Evolutionary conservation across 2,797 vertebrate genomes (phyloP), one percentile per base, ranked within the genome.

Genomic region (Chelidonichthys spinosus): DNA sequence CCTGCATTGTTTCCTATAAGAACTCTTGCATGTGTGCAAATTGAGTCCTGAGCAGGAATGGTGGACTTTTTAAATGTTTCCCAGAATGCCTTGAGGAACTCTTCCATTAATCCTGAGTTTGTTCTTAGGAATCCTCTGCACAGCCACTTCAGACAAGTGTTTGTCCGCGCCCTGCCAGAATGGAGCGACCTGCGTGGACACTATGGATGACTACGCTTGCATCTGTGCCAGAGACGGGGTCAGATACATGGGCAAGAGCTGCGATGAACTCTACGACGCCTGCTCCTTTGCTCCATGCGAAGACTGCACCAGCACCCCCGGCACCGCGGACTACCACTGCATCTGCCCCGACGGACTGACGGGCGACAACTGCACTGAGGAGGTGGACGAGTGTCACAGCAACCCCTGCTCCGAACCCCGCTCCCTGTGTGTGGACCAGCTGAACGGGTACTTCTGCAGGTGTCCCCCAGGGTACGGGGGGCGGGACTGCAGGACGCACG

Each of bases 91-190:
- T 55, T 55, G 6, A 36, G 53, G 53, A 55, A 5, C 18, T 33
- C 36, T 11, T 3, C 0, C 7, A 52, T 44, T 33, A 7, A 53
- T 49, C 42, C 15, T 25, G 4, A 2, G 2, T 37, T 71, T 54
- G 69, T 73, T 14, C 92, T 17, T 92, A 98, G 97, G 96, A 63
- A 92, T 91, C 35, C 85, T 95, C 5, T 94, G 85, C 78, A 92
- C 92, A 1, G 94, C 93, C 54, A 70, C 89, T 3, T 89, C 85
- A 3, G 90, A 92, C 4, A 87, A 90, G 67, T 99, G 98, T 64
- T 73, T 93, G 75, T 96, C 94, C 0, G 91, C 83, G 0, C 96
- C 96, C 0, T 99, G 98, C 14, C 78, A 92, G 42, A 96, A 98
- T 0, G 95, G 94, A 7, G 96, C 94, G 0, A 92, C 90, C 58